A percentile compares a stretch with the other conserved stretches of the same genome.
phyloP scores from a whole-genome alignment of 2,888 invertebrate species.

The Drosophila helvetica region DNA sequence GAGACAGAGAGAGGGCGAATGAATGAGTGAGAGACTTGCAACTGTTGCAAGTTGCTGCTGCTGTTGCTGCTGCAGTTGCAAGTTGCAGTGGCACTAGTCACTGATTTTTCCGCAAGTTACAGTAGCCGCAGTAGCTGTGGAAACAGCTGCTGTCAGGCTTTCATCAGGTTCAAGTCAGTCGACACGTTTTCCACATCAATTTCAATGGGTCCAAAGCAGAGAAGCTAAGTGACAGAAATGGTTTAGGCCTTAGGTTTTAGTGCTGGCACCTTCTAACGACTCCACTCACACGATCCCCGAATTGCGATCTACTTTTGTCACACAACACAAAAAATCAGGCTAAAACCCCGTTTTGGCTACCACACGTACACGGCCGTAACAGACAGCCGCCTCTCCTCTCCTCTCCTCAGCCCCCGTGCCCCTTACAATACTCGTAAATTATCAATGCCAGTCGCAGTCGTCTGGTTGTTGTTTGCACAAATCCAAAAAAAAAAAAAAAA shows the following conservation, averaged over 20 bases:
- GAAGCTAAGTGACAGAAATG: constrained; percentile 44
- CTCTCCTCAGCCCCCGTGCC: too few species aligned
- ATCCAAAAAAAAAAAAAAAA: constrained; percentile 14
- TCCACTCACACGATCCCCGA: constrained; percentile 45
- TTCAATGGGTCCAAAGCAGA: constrained; percentile 47
- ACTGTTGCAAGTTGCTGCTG: constrained; percentile 38
- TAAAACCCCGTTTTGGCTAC: neutral
- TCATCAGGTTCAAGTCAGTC: constrained; percentile 58
- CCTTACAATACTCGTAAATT: constrained; percentile 29
- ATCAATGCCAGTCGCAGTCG: constrained; percentile 47
- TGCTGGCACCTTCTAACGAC: constrained; percentile 49
- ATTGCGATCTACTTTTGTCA: constrained; percentile 68
- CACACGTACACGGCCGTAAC: neutral
- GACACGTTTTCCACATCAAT: constrained; percentile 69
- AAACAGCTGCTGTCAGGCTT: constrained; percentile 45
- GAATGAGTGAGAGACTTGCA: constrained; percentile 42
- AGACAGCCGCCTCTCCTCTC: too few species aligned
- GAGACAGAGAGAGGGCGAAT: constrained; percentile 11
- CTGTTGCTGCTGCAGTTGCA: constrained; percentile 3
- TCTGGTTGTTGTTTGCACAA: constrained; percentile 28
- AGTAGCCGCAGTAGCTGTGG: constrained; percentile 25
- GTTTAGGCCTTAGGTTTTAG: constrained; percentile 28
- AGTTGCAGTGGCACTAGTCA: constrained; percentile 4
- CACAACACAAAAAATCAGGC: constrained; percentile 29
- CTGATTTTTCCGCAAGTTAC: constrained; percentile 5